Base-by-base conservation (phyloP, 2,797 vertebrate genomes). In the Manis pentadactyla region DNA sequence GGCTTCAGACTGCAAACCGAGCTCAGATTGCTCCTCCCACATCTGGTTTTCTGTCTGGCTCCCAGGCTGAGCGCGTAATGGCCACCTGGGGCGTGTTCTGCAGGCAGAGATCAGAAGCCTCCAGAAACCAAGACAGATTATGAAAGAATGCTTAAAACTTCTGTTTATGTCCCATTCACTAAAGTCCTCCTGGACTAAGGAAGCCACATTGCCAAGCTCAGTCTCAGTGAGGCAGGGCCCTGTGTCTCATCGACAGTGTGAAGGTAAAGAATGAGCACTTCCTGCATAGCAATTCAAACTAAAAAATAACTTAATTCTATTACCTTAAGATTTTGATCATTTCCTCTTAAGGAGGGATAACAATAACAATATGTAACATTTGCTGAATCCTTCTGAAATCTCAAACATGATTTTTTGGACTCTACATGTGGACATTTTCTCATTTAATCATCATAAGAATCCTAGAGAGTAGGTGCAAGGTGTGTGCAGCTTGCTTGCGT, bases 191-290 rank as follows among this genome's bases (percentile, higher is more conserved):
- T 21, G 42, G n/a, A 23, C 18, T 12, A n/a, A 77, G 49, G 29
- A n/a, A 59, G 42, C 5, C 13, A 5, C 18, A 2, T 0, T 1
- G 29, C 31, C 46, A 29, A 7, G 3, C 19, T 75, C 29, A 15
- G 0, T 10, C 34, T 57, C 59, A 12, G 0, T 5, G 4, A 21
- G 7, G 3, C 17, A 34, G n/a, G 73, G 23, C 0, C 0, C 27
- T 0, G 0, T 18, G 3, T 21, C 9, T 29, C 29, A 27, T 2
- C 15, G 18, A 0, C 9, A 8, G 14, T 8, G 5, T 21, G 46
- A 79, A 46, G 42, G 29, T 27, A 39, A 42, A 39, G 59, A n/a
- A 23, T 0, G 4, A 71, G 18, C 8, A 4, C 9, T 53, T 39
- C 34, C 31, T 49, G 42, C 31, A 25, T 2, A 8, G 37, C 7